Base-by-base conservation (phyloP, 2,888 invertebrate genomes). In the Andrena trimmerana region DNA sequence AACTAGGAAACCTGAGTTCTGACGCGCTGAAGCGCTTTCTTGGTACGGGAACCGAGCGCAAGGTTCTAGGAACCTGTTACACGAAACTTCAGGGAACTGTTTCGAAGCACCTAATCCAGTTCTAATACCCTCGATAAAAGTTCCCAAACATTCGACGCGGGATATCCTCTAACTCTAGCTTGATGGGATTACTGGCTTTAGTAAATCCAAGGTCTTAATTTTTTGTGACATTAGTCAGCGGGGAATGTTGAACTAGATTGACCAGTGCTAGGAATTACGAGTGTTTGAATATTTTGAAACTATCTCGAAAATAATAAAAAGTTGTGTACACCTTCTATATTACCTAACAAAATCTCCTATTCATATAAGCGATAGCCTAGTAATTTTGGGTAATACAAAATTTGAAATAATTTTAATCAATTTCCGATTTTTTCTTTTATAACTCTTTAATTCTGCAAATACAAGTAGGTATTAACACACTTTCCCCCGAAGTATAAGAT, bases 61-160 rank as follows among this genome's bases (percentile, higher is more conserved):
- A 16, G 10, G 1, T 60, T 60, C 29, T 20, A 5, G 20, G 73
- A 78, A 78, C 24, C 59, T n/a, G 10, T 57, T 52, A 50, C 6
- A 33, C 10, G 24, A 59, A 59, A 50, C 10, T 78, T 66, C 29
- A 2, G 8, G 10, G 16, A 66, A 52, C 13, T 10, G 42, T 33
- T 76, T 67, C 13, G 20, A 29, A 54, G 29, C 13, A 10, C 8
- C 31, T 76, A 76, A 78, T 78, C 66, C 36, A 10, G 10, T 42
- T 52, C 66, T 60, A 73, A 77, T 77, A 59, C 65, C 50, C 20
- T 52, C 59, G n/a, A 78, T 65, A 50, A 66, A 73, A 13, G 57
- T 66, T 73, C 27, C 20, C 13, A 66, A 13, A 66, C 31, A 65
- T 59, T 10, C 27, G 24, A 74, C 29, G 2, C 5, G 13, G 42